A percentile compares a stretch with the other conserved stretches of the same genome.
phyloP scores from a whole-genome alignment of 2,888 invertebrate species.

The Hoplodrina blanda region DNA sequence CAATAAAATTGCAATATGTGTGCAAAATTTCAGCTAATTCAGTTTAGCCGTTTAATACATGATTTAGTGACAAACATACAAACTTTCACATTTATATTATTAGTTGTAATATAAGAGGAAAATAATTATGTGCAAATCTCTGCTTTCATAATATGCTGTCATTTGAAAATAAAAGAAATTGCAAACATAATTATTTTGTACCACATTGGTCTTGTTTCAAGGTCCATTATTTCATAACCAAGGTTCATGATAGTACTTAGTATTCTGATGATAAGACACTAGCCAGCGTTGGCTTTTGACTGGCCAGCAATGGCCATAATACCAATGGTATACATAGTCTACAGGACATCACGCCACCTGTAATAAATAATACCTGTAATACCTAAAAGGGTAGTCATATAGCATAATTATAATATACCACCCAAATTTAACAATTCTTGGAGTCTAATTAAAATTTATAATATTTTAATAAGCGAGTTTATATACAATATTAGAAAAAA shows the following conservation, averaged over 20 bases:
- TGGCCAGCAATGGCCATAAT: neutral
- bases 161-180: constrained; percentile 42
- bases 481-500: too few species aligned
- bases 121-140: constrained; percentile 25
- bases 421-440: too few species aligned
- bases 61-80: too few species aligned
- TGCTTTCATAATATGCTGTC: constrained; percentile 2
- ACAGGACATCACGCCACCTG: neutral
- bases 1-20: too few species aligned
- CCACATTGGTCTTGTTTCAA: constrained; percentile 30
- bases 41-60: too few species aligned
- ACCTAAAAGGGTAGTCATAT: neutral
- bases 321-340: neutral
- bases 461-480: too few species aligned
- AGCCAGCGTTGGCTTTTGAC: neutral
- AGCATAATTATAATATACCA: too few species aligned
- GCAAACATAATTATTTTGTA: neutral
- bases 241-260: constrained; percentile 16
- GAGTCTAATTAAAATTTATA: too few species aligned
- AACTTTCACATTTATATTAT: too few species aligned
- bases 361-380: too few species aligned
- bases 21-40: too few species aligned
- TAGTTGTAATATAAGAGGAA: too few species aligned
- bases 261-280: constrained; percentile 23
- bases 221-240: constrained; percentile 27